A percentile compares a stretch with the other conserved stretches of the same genome.
These are phyloP conservation scores for Garrulus glandarius DNA, from an alignment of 2,797 vertebrate genomes.

Conservation along the genomic window DNA sequence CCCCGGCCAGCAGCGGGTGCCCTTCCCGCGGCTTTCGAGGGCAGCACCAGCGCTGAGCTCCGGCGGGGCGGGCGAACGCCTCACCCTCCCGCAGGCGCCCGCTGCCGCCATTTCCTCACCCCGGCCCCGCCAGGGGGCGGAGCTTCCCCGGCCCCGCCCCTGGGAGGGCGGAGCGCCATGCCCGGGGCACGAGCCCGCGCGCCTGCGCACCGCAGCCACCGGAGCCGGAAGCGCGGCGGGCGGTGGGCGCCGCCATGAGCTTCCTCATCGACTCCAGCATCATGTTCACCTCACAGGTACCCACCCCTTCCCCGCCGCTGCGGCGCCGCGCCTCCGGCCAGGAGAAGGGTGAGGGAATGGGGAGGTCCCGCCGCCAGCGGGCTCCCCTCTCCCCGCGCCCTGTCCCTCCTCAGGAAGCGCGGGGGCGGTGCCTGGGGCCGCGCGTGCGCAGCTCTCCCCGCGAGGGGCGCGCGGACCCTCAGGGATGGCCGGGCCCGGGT, in stretches of 20 bases:
- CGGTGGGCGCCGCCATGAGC: conserved; percentile 78
- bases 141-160: not conserved
- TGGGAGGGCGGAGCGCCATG: no score
- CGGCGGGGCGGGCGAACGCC: no score
- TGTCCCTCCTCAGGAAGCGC: fast-evolving
- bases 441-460: not conserved
- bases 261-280: conserved; percentile 93
- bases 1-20: not conserved
- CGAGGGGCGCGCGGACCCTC: not conserved
- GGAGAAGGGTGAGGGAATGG: no score
- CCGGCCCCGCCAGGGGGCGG: not conserved
- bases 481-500: not conserved
- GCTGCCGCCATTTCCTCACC: not conserved
- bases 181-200: not conserved
- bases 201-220: not conserved
- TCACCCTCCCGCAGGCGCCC: fast-evolving
- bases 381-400: not conserved
- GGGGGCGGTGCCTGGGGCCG: not conserved
- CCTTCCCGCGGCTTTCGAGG: not conserved
- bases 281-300: conserved; percentile 95
- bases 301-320: not conserved
- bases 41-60: fast-evolving
- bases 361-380: not conserved
- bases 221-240: not conserved
- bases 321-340: not conserved